phyloP scores from a whole-genome alignment of 2,113 vertebrate genomes.

The Aix galericulata region DNA sequence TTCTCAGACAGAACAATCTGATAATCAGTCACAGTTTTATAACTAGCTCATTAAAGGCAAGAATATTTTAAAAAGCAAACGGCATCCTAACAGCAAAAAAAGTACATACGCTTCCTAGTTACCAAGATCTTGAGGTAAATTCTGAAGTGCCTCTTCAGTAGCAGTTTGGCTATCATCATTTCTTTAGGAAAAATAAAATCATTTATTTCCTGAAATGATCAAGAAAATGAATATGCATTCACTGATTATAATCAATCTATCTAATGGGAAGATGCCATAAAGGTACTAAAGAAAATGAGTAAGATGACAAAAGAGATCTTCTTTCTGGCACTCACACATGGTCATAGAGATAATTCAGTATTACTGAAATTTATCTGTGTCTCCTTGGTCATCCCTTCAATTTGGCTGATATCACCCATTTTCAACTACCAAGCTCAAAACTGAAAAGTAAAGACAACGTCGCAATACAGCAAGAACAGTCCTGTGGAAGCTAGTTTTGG shows the following conservation, averaged over 20 bases:
- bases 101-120: neutral
- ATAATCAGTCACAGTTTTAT: conserved; percentile 14
- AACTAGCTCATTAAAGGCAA: conserved; percentile 7
- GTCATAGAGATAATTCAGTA: neutral
- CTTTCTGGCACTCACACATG: neutral
- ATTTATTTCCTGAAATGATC: neutral
- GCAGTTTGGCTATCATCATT: neutral
- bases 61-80: neutral
- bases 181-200: conserved; percentile 8
- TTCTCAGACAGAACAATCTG: neutral
- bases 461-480: neutral
- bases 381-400: neutral
- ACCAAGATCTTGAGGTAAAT: neutral
- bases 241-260: neutral
- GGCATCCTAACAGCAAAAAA: neutral
- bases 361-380: neutral
- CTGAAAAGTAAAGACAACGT: neutral
- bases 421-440: neutral
- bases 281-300: neutral
- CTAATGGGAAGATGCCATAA: neutral
- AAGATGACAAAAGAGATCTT: neutral
- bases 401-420: neutral
- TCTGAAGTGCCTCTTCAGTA: neutral
- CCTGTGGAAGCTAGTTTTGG: neutral
- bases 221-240: conserved; percentile 3